Evolutionary conservation across 2,113 vertebrate genomes (phyloP), one percentile per base, ranked within the genome.

Genomic region (Hippocampus barbouri): DNA sequence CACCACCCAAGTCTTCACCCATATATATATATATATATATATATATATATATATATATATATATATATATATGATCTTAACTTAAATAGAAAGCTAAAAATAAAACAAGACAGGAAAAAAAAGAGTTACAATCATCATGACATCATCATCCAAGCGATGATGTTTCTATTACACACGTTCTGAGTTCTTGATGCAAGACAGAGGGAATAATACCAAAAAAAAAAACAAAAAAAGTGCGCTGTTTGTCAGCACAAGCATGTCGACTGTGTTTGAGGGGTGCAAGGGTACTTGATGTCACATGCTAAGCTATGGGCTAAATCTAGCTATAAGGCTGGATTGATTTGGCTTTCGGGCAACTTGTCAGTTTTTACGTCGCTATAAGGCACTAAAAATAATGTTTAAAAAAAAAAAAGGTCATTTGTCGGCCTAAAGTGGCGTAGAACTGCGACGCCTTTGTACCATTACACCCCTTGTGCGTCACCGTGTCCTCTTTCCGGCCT

Each of bases 121-220:
- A 76, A 79, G 72, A 75, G 64, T 76, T 69, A 63, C 59, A 70
- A 68, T 41, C 74, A 61, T 61, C 27, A 34, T 34, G 63, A 76
- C 47, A 79, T 74, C 34, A 59, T 53, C 71, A 56, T 79, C 74
- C 70, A 68, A 62, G 69, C 49, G 80, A 77, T 56, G 80, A 76
- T 77, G 78, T 82, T 84, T 80, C 86, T 87, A 85, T 73, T 84
- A 82, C 85, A 79, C 71, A 80, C 23, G 77, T 76, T 78, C 72
- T 75, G 73, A 66, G 88, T 92, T 93, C 91, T 92, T 93, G 92
- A 92, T 93, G 90, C 92, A 93, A 92, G 92, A 93, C 88, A 92
- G 71, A 87, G 78, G 82, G 88, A 84, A 86, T 68, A 68, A 83
- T 79, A 82, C 71, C 77, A 81, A 65, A 86, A 85, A 86, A 63